These are phyloP conservation scores for Cyclura pinguis DNA, from an alignment of 2,797 vertebrate species.

Conservation along the genomic window DNA sequence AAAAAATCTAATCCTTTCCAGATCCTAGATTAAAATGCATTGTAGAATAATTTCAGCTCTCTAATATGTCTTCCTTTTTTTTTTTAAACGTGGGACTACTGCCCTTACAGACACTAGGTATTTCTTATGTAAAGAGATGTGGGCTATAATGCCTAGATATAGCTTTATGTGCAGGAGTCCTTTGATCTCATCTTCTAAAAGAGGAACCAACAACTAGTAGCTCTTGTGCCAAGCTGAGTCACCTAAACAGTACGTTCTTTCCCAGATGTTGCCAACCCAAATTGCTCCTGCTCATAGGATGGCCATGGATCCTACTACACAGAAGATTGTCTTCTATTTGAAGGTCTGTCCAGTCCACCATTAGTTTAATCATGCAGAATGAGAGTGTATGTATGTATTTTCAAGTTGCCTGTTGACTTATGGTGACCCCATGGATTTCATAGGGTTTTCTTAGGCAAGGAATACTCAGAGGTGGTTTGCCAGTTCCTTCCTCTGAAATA, in stretches of 20 bases:
- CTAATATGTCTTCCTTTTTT: neutral
- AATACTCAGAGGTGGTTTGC: no score
- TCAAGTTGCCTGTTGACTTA: no score
- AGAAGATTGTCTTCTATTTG: neutral
- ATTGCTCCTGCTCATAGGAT: neutral
- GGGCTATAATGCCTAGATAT: neutral
- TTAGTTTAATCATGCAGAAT: no score
- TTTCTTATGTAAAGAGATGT: neutral
- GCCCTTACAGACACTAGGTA: neutral
- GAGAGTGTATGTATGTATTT: no score
- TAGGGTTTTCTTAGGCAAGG: no score
- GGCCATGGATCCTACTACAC: neutral
- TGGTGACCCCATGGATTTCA: no score
- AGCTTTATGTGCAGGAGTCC: neutral
- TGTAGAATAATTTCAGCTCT: conserved; percentile 27
- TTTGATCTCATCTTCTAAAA: neutral
- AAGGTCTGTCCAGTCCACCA: neutral
- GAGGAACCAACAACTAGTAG: neutral
- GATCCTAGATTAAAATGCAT: conserved; percentile 31
- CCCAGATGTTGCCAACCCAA: neutral
- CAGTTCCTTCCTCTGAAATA: no score
- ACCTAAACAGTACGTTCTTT: neutral
- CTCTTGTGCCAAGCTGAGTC: neutral
- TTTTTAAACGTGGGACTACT: neutral
- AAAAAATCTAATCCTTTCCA: neutral